Evolutionary conservation across 2,797 vertebrate species (phyloP).

Genomic region (Clarias pachynema): DNA sequence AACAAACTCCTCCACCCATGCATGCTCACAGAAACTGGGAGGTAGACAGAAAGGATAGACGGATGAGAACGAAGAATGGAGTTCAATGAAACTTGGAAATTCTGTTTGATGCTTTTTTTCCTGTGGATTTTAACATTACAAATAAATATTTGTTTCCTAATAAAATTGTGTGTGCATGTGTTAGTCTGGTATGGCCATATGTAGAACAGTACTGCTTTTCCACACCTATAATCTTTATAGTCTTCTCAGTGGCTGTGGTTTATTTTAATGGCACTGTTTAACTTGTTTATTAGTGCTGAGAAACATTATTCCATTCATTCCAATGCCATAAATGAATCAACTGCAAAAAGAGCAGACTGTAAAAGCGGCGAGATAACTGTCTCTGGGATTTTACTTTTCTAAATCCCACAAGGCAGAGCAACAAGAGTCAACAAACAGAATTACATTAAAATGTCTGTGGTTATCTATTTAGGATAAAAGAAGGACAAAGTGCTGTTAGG

Average conservation of each 20-base stretch:
- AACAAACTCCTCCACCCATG: constrained; percentile 21
- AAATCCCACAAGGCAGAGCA: not conserved
- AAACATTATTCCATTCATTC: constrained; percentile 72
- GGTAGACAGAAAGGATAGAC: not conserved
- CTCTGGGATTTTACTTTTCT: not conserved
- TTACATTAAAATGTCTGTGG: not conserved
- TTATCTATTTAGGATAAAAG: not conserved
- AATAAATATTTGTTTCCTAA: constrained; percentile 48
- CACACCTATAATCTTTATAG: constrained; percentile 71
- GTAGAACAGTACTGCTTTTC: constrained; percentile 45
- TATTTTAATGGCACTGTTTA: constrained; percentile 70
- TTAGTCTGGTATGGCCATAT: constrained; percentile 33
- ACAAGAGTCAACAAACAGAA: not conserved
- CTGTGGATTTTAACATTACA: constrained; percentile 35
- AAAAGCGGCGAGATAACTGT: constrained; percentile 11
- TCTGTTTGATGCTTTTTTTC: constrained; percentile 21
- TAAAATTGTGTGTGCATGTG: constrained; percentile 32
- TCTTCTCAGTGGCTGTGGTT: constrained; percentile 67
- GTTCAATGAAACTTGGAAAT: not conserved
- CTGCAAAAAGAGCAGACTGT: constrained; percentile 48
- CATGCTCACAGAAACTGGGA: constrained; percentile 18
- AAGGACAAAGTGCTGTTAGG: not conserved
- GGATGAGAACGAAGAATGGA: not conserved
- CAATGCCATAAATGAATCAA: constrained; percentile 64
- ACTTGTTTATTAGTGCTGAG: constrained; percentile 69